Evolutionary conservation across 2,888 invertebrate species (phyloP), one percentile per base, ranked within the genome.

Genomic region (Aelia acuminata): DNA sequence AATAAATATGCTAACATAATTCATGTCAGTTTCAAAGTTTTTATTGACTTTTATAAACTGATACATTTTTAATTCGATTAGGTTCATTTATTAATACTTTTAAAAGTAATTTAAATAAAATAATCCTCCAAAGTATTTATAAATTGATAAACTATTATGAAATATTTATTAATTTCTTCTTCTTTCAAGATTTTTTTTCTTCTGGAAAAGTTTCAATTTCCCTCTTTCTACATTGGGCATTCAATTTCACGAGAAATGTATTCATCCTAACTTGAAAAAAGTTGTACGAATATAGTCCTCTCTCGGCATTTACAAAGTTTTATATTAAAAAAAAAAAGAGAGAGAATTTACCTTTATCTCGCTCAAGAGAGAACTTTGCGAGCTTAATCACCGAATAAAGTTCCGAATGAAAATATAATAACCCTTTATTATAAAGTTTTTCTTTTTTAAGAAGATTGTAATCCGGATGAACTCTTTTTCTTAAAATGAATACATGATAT

Each of bases 351-450:
- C 18, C 35, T 35, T 70, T 35, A 70, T 35, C 31, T 35, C 63
- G 20, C 26, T 70, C 31, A 35, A 31, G 5, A 31, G 5, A 70
- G 18, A 70, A 70, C 31, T 70, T 70, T 70, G 31, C 35, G 15
- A 7, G 2, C 63, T 70, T 70, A 70, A 70, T 70, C 63, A 35
- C 63, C 18, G 63, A 70, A 35, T 70, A 70, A 70, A 70, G 57
- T 57, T 31, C 26, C 57, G 57, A 57, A 57, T 57, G 57, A 26
- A 57, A 70, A 70, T 70, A 35, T 70, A 70, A 70, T 70, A 70
- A 70, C 13, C 15, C 3, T 31, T 63, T 31, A 63, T 63, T 63
- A 63, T n/a, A n/a, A n/a, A n/a, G 31, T 4, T 63, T 35, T 70
- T 70, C 5, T 3, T 35, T 35, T 31, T 35, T 26, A 35, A 18